These are phyloP conservation scores for Drosophila leontia DNA, from an alignment of 1,140 invertebrate species.

Conservation along the genomic window DNA sequence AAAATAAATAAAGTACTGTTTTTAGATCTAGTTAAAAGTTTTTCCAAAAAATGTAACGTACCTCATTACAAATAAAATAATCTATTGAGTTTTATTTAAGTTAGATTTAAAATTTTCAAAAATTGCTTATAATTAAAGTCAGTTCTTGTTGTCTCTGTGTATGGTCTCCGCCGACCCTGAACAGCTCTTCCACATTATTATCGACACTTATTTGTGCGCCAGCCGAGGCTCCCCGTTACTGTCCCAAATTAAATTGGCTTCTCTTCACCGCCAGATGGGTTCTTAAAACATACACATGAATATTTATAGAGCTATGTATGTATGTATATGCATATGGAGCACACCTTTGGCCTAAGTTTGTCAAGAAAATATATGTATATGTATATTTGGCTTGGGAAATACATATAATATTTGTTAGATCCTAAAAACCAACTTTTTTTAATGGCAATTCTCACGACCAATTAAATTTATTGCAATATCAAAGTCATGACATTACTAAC, in stretches of 20 bases:
- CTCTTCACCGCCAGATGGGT: slow-evolving; percentile 26
- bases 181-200: slow-evolving; percentile 33
- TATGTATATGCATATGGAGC: slow-evolving; percentile 17
- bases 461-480: not conserved
- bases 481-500: not conserved
- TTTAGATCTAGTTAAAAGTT: no score
- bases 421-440: no score
- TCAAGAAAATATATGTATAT: slow-evolving; percentile 2
- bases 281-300: slow-evolving; percentile 29
- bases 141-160: not conserved
- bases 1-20: not conserved
- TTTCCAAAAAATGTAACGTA: no score
- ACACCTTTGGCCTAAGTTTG: slow-evolving; percentile 19
- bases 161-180: slow-evolving; percentile 16
- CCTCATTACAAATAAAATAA: not conserved
- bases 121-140: not conserved
- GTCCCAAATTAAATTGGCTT: slow-evolving; percentile 46
- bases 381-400: not conserved
- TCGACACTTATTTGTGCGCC: slow-evolving; percentile 42
- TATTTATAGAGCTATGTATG: slow-evolving; percentile 23
- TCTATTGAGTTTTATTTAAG: no score
- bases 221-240: slow-evolving; percentile 38
- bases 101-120: no score
- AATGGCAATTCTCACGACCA: no score
- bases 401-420: not conserved